Evolutionary conservation across 2,113 vertebrate species (phyloP).

Genomic region (Leptocoma aspasia): DNA sequence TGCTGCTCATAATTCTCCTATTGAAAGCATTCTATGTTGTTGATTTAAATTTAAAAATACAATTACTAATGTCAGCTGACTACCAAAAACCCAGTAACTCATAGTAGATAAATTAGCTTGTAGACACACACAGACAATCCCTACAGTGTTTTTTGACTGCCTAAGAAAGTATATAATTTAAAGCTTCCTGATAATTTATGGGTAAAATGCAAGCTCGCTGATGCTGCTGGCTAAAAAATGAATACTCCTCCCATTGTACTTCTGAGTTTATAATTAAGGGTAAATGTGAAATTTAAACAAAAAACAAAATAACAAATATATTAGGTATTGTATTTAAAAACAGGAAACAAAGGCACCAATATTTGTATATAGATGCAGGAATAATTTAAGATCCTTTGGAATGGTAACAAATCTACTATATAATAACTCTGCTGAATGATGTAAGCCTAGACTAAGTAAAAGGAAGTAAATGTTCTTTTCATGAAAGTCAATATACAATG

Average conservation of each 20-base stretch:
- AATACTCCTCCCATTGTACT: slow-evolving; percentile 65
- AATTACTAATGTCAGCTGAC: background rate
- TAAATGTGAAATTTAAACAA: slow-evolving; percentile 50
- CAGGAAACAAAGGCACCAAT: slow-evolving; percentile 33
- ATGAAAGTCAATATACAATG: slow-evolving; percentile 71
- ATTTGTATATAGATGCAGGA: slow-evolving; percentile 38
- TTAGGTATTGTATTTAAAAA: slow-evolving; percentile 38
- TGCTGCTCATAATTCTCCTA: background rate
- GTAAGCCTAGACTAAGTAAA: slow-evolving; percentile 60
- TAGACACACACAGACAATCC: slow-evolving; percentile 28
- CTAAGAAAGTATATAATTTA: slow-evolving; percentile 68
- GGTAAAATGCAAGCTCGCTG: slow-evolving; percentile 64
- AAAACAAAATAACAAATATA: background rate
- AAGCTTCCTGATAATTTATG: slow-evolving; percentile 67
- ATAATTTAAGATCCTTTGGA: slow-evolving; percentile 24
- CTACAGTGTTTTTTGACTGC: slow-evolving; percentile 47
- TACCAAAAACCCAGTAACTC: background rate
- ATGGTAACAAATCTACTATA: slow-evolving; percentile 26
- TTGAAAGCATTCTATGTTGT: background rate
- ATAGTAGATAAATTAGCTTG: slow-evolving; percentile 52
- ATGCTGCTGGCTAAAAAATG: slow-evolving; percentile 62
- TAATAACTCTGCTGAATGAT: slow-evolving; percentile 45
- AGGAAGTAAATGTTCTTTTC: slow-evolving; percentile 62
- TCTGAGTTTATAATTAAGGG: slow-evolving; percentile 68
- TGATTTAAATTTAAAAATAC: slow-evolving; percentile 10